A percentile compares a stretch with the other conserved stretches of the same genome.
These are phyloP conservation scores for Hystrix brachyura DNA, from an alignment of 2,113 vertebrate species.

Conservation along the genomic window DNA sequence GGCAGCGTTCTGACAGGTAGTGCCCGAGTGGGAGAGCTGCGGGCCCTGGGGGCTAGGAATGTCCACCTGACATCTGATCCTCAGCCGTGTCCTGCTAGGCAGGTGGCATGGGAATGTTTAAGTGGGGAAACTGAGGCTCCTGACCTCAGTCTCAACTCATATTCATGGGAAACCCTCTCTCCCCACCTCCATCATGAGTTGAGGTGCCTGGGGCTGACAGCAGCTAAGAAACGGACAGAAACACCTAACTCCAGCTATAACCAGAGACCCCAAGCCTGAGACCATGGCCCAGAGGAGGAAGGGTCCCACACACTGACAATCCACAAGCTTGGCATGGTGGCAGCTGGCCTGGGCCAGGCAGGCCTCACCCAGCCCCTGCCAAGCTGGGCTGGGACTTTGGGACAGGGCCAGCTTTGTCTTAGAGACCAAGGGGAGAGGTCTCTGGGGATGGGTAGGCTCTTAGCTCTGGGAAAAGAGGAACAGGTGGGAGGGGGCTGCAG, in stretches of 20 bases:
- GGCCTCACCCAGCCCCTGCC: background rate
- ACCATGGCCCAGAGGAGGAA: background rate
- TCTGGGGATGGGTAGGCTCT: background rate
- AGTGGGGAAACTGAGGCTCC: background rate
- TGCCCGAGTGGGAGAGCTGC: background rate
- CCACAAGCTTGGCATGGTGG: fast-evolving
- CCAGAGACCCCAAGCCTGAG: background rate
- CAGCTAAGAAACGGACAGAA: background rate
- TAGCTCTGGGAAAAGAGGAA: background rate
- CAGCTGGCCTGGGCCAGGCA: background rate
- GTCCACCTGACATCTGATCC: background rate
- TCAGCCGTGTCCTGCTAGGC: background rate
- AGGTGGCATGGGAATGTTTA: background rate
- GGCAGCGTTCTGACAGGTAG: background rate
- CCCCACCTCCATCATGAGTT: background rate
- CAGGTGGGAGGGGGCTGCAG: background rate
- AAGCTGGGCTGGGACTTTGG: background rate
- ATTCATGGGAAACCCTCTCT: background rate
- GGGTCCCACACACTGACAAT: background rate
- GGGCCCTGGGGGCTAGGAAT: background rate
- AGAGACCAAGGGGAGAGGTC: background rate
- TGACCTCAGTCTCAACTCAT: background rate
- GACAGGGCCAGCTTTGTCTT: background rate
- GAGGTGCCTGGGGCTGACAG: background rate
- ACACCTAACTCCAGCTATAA: background rate